Conservation (phyloP, 2,888 invertebrate genomes). For the Bhutanitis thaidina region DNA sequence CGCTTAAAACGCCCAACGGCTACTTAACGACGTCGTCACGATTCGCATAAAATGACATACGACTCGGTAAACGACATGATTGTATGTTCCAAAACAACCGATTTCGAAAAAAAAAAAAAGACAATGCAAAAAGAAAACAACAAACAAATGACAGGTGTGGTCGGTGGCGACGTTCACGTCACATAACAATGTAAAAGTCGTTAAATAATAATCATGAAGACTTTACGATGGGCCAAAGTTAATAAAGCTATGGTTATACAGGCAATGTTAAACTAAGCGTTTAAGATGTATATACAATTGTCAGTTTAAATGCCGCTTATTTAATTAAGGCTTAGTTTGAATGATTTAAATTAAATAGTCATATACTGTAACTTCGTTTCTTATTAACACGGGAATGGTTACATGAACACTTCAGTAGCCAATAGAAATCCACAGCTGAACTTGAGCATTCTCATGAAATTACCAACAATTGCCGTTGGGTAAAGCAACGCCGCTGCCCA, state of each 20-base stretch:
- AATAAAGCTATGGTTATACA: conserved; percentile 56
- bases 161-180: conserved; percentile 33
- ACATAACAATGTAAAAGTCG: conserved; percentile 39
- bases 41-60: conserved; percentile 15
- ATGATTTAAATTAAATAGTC: not conserved
- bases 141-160: conserved; percentile 36
- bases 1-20: conserved; percentile 12
- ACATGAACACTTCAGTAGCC: too few species aligned
- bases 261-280: conserved; percentile 46
- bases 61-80: conserved; percentile 16
- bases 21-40: conserved; percentile 14
- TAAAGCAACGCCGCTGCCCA: too few species aligned
- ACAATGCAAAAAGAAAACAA: conserved; percentile 9
- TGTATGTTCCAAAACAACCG: not conserved
- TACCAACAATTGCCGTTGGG: too few species aligned
- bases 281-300: conserved; percentile 37
- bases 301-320: not conserved
- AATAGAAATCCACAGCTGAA: too few species aligned
- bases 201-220: conserved; percentile 40
- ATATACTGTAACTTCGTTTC: too few species aligned
- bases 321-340: conserved; percentile 10
- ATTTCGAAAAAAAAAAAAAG: conserved; percentile 1
- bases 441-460: too few species aligned
- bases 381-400: too few species aligned
- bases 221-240: conserved; percentile 46